Percentiles rank a stretch among this genome's conserved stretches.
Evolutionary conservation across 2,113 vertebrate genomes (phyloP).

Genomic region (Microcebus tavaratra): DNA sequence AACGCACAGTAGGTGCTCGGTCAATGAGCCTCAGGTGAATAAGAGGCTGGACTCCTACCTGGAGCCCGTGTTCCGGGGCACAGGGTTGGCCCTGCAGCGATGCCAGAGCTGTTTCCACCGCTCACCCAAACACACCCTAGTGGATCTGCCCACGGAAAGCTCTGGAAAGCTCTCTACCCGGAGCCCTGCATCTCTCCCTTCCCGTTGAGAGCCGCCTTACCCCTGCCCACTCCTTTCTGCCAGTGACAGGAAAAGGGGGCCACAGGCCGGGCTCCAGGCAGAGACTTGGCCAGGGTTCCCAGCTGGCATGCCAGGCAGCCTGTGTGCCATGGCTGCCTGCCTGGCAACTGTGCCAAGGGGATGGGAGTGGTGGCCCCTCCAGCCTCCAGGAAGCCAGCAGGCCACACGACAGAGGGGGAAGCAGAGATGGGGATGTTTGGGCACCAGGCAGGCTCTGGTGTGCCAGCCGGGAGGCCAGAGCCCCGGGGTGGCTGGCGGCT

Average conservation of each 20-base stretch:
- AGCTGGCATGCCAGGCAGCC: neutral
- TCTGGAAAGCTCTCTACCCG: neutral
- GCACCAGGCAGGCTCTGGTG: neutral
- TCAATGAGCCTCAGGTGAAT: neutral
- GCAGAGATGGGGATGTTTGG: conserved; percentile 23
- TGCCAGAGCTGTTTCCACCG: neutral
- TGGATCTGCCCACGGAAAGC: neutral
- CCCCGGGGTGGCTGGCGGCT: conserved; percentile 40
- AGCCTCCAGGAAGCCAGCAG: conserved; percentile 26
- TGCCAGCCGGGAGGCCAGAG: conserved; percentile 56
- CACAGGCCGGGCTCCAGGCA: neutral
- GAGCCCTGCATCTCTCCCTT: neutral
- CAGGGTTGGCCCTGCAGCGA: neutral
- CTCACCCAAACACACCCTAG: neutral
- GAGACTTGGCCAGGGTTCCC: conserved; percentile 27
- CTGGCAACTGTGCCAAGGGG: conserved; percentile 38
- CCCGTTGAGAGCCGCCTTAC: neutral
- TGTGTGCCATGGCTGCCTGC: conserved; percentile 44
- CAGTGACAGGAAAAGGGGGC: neutral
- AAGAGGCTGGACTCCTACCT: neutral
- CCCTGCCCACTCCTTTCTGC: neutral
- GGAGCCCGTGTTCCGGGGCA: neutral
- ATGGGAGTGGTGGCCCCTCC: conserved; percentile 23
- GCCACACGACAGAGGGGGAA: neutral
- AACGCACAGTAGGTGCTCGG: neutral